Conservation (phyloP, 2,113 vertebrate species). For the Pygoscelis antarcticus region DNA sequence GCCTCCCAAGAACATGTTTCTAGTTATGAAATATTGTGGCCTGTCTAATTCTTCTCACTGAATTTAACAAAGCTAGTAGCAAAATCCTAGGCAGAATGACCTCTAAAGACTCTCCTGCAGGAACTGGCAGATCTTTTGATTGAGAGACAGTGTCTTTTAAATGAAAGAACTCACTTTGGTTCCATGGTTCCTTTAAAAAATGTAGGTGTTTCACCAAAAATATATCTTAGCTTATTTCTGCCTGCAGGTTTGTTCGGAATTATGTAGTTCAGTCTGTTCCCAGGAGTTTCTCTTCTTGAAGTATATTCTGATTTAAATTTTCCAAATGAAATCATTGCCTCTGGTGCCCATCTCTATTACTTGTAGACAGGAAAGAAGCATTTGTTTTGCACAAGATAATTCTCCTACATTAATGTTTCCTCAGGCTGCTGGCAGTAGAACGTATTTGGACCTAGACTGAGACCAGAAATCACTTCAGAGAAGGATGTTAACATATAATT, state of each 20-base stretch:
- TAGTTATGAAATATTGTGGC: background rate
- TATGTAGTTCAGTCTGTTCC: background rate
- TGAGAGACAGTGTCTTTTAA: background rate
- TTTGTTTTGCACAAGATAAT: background rate
- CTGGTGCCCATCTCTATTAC: background rate
- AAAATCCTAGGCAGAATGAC: background rate
- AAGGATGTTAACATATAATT: background rate
- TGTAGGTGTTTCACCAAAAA: background rate
- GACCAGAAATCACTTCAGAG: background rate
- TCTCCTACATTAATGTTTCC: background rate
- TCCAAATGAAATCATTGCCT: background rate
- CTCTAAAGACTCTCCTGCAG: background rate
- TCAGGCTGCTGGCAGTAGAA: background rate
- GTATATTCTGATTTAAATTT: background rate
- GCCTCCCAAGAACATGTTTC: background rate
- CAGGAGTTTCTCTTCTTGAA: background rate
- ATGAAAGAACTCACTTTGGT: background rate
- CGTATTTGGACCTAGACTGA: background rate
- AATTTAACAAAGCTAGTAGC: background rate
- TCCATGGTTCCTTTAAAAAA: background rate
- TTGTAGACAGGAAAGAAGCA: background rate
- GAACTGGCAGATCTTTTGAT: background rate
- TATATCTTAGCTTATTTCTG: background rate
- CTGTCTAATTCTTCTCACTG: background rate
- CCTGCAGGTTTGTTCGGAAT: background rate